Evolutionary conservation across 1,140 invertebrate species (phyloP).

Genomic region (Carcinoscorpius rotundicauda): DNA sequence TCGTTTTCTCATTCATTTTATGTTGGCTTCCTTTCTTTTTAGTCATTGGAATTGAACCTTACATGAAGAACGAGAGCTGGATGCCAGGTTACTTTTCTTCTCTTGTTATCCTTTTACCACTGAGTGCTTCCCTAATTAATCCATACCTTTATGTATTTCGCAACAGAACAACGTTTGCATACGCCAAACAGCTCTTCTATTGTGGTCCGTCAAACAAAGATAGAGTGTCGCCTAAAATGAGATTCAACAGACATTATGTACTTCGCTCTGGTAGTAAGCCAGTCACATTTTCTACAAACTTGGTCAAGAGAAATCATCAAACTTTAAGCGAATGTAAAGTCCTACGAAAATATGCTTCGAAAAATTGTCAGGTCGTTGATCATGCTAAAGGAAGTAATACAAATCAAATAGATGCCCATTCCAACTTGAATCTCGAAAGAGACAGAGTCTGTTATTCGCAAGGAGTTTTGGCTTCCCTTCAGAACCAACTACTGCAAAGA

Average conservation of each 20-base stretch:
- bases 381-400: not conserved
- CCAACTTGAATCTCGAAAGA: constrained; percentile 5
- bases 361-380: no score
- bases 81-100: constrained; percentile 12
- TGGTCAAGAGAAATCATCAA: constrained; percentile 2
- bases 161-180: constrained; percentile 14
- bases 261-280: constrained; percentile 1
- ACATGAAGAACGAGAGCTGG: not conserved
- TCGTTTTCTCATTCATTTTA: constrained; percentile 16
- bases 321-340: constrained; percentile 16
- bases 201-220: constrained; percentile 10
- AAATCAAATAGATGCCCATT: not conserved
- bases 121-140: constrained; percentile 16
- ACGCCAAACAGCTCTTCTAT: constrained; percentile 14
- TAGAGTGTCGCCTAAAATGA: constrained; percentile 11
- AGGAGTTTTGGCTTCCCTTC: constrained; percentile 8
- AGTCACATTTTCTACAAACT: constrained; percentile 10
- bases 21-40: constrained; percentile 19
- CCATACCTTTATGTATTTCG: constrained; percentile 20
- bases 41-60: constrained; percentile 12
- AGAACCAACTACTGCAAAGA: not conserved
- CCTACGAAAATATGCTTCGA: constrained; percentile 5
- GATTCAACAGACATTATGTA: not conserved
- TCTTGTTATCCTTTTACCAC: constrained; percentile 8
- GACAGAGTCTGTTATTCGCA: constrained; percentile 9